phyloP scores from a whole-genome alignment of 1,140 invertebrate genomes.

The Saxidomus purpurata region DNA sequence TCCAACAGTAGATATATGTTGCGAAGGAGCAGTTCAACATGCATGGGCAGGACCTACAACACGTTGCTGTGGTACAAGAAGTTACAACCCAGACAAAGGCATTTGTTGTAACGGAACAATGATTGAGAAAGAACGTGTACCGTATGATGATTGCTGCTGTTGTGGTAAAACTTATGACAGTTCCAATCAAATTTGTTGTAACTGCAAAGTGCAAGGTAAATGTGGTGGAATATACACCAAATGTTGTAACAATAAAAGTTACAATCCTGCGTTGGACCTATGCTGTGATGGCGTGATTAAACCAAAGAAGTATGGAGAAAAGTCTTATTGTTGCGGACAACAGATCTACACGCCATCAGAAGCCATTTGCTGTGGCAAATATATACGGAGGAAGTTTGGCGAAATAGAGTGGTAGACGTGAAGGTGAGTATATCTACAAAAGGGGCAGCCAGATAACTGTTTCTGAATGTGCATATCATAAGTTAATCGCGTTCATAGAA shows the following conservation, averaged over 20 bases:
- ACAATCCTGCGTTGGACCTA: not conserved
- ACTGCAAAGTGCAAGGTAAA: slow-evolving; percentile 6
- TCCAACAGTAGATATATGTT: slow-evolving; percentile 24
- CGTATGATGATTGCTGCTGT: slow-evolving; percentile 50
- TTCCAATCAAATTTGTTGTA: slow-evolving; percentile 53
- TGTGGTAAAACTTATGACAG: slow-evolving; percentile 30
- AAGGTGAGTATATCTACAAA: not conserved
- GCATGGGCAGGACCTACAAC: not conserved
- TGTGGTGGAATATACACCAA: not conserved
- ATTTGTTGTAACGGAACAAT: slow-evolving; percentile 53
- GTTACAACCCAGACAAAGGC: slow-evolving; percentile 35
- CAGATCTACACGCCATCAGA: slow-evolving; percentile 54
- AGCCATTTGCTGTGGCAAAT: slow-evolving; percentile 60
- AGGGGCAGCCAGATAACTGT: too few species aligned
- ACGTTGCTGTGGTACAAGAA: slow-evolving; percentile 46
- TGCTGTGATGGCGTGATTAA: slow-evolving; percentile 40
- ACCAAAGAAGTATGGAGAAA: slow-evolving; percentile 26
- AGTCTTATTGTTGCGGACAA: slow-evolving; percentile 41
- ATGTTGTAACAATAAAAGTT: slow-evolving; percentile 34
- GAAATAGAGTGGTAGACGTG: slow-evolving; percentile 33
- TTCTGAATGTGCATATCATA: too few species aligned
- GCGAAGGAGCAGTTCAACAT: slow-evolving; percentile 7
- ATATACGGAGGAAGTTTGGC: slow-evolving; percentile 58
- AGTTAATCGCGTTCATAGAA: too few species aligned
- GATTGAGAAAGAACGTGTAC: not conserved